Evolutionary conservation across 2,797 vertebrate species (phyloP), one percentile per base, ranked within the genome.

Genomic region (Dallia pectoralis): DNA sequence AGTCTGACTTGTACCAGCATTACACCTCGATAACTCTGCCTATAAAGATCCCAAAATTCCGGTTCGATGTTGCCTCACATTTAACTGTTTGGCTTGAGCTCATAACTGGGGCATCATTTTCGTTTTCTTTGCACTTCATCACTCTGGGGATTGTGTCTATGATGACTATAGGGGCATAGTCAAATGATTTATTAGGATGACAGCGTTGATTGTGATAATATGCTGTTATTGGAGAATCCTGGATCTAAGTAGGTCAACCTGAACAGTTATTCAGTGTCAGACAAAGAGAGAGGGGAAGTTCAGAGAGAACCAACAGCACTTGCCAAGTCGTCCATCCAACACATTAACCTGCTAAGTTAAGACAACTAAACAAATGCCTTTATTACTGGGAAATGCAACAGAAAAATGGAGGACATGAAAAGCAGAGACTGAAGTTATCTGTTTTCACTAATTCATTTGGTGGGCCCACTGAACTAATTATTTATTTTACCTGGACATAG

Each of bases 221-320:
- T 66, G 65, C 79, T 81, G n/a, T 82, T 83, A 84, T 80, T 83
- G 78, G 74, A 80, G 75, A 77, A 84, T 77, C 76, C 14, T 15
- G 78, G 48, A 82, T 79, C 67, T 81, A 87, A 87, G 62, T 87
- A 79, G 86, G 86, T 83, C 84, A 83, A 72, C 56, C 22, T 68
- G 77, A 79, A 76, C 77, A 80, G 79, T 78, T 77, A 79, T 83
- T 81, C 78, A 74, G 74, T 70, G 71, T 79, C 71, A 77, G 81
- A 77, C 73, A 69, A 82, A 80, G 73, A n/a, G 36, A 9, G 36
- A 9, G 75, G 69, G 15, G 72, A 73, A 47, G 81, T 75, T 75
- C 67, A 65, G 83, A 87, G 81, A 74, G 75, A 25, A 65, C 72
- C 79, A 67, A 78, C n/a, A n/a, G n/a, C 66, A 65, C 77, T 77